phyloP scores from a whole-genome alignment of 1,140 invertebrate genomes.

The Lepidurus apus region DNA sequence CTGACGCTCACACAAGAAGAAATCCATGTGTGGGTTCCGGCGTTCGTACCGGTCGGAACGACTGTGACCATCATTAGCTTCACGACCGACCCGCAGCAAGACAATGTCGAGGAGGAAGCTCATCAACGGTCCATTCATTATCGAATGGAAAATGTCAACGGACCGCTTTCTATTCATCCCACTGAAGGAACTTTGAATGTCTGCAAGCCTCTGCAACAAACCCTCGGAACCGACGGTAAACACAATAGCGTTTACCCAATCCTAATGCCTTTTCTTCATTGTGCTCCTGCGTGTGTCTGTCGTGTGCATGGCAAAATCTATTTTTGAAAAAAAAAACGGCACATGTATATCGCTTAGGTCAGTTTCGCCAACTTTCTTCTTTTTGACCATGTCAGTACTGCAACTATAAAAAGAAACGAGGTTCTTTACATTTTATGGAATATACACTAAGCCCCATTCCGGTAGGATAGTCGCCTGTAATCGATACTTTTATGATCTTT shows the following conservation, averaged over 20 bases:
- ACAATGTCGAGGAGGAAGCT: not conserved
- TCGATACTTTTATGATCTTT: not conserved
- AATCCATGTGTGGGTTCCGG: conserved; percentile 8
- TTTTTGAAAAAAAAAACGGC: no score
- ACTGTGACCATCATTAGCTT: conserved; percentile 5
- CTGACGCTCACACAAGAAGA: conserved; percentile 14
- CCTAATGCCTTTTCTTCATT: not conserved
- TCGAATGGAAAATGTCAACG: not conserved
- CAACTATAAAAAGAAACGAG: not conserved
- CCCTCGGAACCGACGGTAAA: not conserved
- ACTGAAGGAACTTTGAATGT: conserved; percentile 17
- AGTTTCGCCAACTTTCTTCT: not conserved
- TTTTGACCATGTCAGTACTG: not conserved
- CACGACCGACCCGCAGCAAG: not conserved
- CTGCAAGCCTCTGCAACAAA: not conserved
- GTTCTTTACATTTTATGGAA: not conserved
- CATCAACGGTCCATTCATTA: not conserved
- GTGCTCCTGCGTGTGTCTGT: not conserved
- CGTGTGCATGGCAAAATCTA: not conserved
- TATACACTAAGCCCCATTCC: not conserved
- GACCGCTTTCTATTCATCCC: not conserved
- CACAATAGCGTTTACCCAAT: not conserved
- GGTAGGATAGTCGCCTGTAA: not conserved
- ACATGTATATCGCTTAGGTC: not conserved
- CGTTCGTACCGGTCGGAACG: not conserved